These are phyloP conservation scores for Tragelaphus scriptus DNA, from an alignment of 2,113 vertebrate species.

Conservation along the genomic window DNA sequence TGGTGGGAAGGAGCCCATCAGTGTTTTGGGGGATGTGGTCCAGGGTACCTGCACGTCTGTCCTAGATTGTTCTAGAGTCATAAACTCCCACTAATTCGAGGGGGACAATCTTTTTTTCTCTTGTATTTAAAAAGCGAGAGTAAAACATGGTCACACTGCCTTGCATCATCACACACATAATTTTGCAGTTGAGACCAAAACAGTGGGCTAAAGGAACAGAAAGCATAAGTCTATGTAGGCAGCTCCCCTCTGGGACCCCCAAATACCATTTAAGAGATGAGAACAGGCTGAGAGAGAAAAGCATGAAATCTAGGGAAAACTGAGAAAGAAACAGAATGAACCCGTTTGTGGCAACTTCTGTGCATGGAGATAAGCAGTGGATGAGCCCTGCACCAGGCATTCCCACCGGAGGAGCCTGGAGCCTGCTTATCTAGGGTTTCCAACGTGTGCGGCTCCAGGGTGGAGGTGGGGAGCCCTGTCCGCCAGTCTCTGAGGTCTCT, in stretches of 20 bases:
- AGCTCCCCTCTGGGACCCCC: neutral
- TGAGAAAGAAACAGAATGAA: neutral
- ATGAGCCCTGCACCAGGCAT: neutral
- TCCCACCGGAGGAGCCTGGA: slow-evolving; percentile 12
- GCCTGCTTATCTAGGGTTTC: slow-evolving; percentile 57
- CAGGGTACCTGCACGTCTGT: rapidly evolving
- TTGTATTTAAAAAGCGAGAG: neutral
- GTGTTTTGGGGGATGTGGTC: rapidly evolving
- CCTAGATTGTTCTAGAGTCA: rapidly evolving
- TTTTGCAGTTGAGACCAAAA: neutral
- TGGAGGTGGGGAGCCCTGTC: neutral
- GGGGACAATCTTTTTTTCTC: neutral
- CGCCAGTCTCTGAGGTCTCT: neutral
- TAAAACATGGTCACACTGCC: neutral
- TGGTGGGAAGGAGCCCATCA: rapidly evolving
- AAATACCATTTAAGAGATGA: neutral
- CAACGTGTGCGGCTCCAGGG: neutral
- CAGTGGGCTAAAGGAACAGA: neutral
- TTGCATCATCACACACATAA: neutral
- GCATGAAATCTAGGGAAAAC: neutral
- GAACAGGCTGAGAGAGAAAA: neutral
- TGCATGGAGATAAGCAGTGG: neutral
- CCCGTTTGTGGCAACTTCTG: slow-evolving; percentile 10
- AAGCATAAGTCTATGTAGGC: neutral
- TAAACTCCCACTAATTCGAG: too few relatives aligned